A percentile compares a stretch with the other conserved stretches of the same genome.
Evolutionary conservation across 1,140 invertebrate genomes (phyloP).

Genomic region (Drosophila ironensis): DNA sequence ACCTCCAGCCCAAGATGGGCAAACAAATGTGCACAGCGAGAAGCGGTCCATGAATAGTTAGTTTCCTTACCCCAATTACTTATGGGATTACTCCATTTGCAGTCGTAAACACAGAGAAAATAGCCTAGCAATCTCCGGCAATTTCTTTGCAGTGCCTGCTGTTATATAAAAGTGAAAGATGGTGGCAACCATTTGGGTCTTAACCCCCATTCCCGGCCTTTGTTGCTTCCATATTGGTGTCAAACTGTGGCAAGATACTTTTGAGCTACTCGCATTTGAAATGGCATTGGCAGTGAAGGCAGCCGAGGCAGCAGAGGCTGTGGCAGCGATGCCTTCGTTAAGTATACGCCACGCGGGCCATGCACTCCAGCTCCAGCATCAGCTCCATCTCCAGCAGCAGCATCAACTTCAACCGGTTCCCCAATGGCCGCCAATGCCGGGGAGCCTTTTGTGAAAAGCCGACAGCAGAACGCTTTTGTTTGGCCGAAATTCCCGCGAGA

Average conservation of each 20-base stretch:
- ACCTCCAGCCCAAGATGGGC: constrained; percentile 2
- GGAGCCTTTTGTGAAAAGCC: constrained; percentile 41
- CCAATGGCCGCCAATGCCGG: constrained; percentile 33
- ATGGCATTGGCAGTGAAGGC: constrained; percentile 8
- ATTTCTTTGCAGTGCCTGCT: too few species aligned
- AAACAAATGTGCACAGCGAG: neutral
- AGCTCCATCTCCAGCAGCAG: neutral
- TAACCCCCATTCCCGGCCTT: constrained; percentile 1
- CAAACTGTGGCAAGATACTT: constrained; percentile 56
- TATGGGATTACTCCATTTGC: too few species aligned
- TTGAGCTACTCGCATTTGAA: constrained; percentile 65
- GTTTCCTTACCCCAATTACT: too few species aligned
- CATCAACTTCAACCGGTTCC: constrained; percentile 69
- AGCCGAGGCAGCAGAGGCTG: constrained; percentile 42
- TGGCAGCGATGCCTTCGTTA: constrained; percentile 69
- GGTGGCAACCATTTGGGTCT: constrained; percentile 13
- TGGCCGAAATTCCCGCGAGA: constrained; percentile 41
- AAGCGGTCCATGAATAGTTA: too few species aligned
- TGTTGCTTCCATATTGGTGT: constrained; percentile 65
- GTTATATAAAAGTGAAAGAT: constrained; percentile 70
- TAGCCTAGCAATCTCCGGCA: too few species aligned
- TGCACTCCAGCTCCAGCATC: constrained; percentile 1
- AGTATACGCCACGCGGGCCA: constrained; percentile 67
- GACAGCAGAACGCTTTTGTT: constrained; percentile 46
- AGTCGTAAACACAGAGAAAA: too few species aligned